Base-by-base conservation (phyloP, 2,888 invertebrate genomes). In the Opisthograptis luteolata region DNA sequence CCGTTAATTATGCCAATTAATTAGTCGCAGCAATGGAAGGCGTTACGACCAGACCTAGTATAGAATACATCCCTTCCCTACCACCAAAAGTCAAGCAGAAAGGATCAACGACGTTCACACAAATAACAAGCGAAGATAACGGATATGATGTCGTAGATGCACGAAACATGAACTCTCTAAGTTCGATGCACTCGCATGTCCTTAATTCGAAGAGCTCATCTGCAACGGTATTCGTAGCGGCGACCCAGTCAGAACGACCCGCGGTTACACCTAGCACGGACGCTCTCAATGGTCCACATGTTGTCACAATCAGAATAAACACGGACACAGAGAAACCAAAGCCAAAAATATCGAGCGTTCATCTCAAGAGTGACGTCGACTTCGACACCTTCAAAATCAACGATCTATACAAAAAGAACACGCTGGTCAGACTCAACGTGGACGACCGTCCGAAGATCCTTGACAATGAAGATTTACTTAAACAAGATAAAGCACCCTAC, bases 291-390 rank as follows among this genome's bases (percentile, higher is more conserved):
- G 89, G 85, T 56, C 90, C 88, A 65, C 94, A 94, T 85, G 94
- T 94, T 68, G 94, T 94, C 58, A 94, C 94, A 64, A 94, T 94
- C 73, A 92, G 92, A 76, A 94, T 95, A 78, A 94, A 93, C 79
- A 93, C 94, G 9, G 92, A 92, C 60, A 79, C 89, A 24, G 90
- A 92, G 36, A 91, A 88, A 68, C 88, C 87, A 0, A 88, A 86
- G 67, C 89, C 87, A 13, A 87, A 86, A 73, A 89, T 88, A 62
- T 89, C 90, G 5, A 90, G 90, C 60, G 90, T 90, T 1, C 90
- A 90, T 55, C 82, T 88, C 46, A 87, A 90, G 68, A 88, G 91
- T 62, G 85, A 89, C 68, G 74, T 81, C n/a, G 82, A 87, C 53
- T 87, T 84, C 28, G 88, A 88, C 42, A 70, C 77, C 1, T 85